Conservation (phyloP, 2,888 invertebrate species). For the Platycheirus rosarum region DNA sequence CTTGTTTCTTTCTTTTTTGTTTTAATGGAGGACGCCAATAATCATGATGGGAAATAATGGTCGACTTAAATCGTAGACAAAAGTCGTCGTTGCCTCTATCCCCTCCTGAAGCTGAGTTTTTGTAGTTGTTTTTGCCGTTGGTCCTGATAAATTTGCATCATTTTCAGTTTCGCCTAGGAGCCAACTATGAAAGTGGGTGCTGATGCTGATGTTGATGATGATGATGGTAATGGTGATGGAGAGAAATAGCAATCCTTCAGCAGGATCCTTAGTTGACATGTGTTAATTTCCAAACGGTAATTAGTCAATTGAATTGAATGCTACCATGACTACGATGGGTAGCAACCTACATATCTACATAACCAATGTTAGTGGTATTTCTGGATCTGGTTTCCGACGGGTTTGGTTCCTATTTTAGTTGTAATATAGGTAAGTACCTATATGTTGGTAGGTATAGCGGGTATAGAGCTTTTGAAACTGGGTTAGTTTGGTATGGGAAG, state of each 20-base stretch:
- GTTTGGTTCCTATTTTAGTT: not conserved
- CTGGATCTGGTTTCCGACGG: constrained; percentile 40
- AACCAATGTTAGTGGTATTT: constrained; percentile 39
- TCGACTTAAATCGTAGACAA: constrained; percentile 74
- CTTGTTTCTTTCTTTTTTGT: constrained; percentile 62
- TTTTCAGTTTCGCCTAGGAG: constrained; percentile 63
- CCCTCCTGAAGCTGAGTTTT: not conserved
- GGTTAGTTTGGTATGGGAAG: not conserved
- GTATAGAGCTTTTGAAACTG: not conserved
- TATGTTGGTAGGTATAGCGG: not conserved
- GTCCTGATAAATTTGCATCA: constrained; percentile 73
- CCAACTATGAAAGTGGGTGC: constrained; percentile 40
- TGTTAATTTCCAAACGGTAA: constrained; percentile 73
- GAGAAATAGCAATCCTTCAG: constrained; percentile 50
- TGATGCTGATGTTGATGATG: not conserved
- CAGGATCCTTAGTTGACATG: constrained; percentile 70
- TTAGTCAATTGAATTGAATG: constrained; percentile 71
- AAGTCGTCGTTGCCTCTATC: constrained; percentile 63
- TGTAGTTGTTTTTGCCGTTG: constrained; percentile 38
- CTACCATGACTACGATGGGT: constrained; percentile 20
- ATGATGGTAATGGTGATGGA: constrained; percentile 9
- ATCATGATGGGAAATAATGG: constrained; percentile 74
- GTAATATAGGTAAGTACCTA: not conserved
- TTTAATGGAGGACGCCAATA: constrained; percentile 82
- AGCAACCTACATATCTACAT: constrained; percentile 4